These are phyloP conservation scores for Aegithalos caudatus DNA, from an alignment of 2,113 vertebrate species.

Conservation along the genomic window DNA sequence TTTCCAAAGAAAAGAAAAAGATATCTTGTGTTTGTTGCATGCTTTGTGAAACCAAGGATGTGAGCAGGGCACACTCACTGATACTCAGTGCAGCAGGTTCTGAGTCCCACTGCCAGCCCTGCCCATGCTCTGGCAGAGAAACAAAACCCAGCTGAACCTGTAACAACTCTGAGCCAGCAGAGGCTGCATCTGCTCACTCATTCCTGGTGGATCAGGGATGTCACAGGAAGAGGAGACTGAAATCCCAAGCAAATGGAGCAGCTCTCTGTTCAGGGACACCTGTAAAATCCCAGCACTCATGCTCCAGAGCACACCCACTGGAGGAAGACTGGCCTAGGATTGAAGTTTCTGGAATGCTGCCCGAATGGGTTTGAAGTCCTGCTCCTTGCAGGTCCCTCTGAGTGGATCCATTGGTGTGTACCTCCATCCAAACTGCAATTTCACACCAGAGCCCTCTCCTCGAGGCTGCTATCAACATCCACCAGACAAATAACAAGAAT, in stretches of 20 bases:
- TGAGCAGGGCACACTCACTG: neutral
- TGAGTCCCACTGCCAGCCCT: neutral
- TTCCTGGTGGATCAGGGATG: accelerated
- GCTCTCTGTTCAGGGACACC: neutral
- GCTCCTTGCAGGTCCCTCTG: neutral
- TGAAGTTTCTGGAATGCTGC: neutral
- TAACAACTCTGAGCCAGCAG: neutral
- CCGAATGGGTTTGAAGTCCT: neutral
- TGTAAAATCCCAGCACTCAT: neutral
- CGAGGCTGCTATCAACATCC: accelerated
- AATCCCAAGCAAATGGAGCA: neutral
- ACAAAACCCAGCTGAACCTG: neutral
- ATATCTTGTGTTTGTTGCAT: neutral
- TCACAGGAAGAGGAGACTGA: neutral
- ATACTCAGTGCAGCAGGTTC: neutral
- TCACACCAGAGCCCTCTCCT: neutral
- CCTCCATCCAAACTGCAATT: neutral
- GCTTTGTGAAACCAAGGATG: neutral
- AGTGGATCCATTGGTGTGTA: accelerated
- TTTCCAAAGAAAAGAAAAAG: neutral
- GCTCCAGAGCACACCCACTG: neutral
- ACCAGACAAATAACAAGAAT: neutral
- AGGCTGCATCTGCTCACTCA: neutral
- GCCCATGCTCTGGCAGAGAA: accelerated
- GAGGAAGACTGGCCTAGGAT: neutral